Conservation (phyloP, 2,113 vertebrate genomes). For the Mus pahari region DNA sequence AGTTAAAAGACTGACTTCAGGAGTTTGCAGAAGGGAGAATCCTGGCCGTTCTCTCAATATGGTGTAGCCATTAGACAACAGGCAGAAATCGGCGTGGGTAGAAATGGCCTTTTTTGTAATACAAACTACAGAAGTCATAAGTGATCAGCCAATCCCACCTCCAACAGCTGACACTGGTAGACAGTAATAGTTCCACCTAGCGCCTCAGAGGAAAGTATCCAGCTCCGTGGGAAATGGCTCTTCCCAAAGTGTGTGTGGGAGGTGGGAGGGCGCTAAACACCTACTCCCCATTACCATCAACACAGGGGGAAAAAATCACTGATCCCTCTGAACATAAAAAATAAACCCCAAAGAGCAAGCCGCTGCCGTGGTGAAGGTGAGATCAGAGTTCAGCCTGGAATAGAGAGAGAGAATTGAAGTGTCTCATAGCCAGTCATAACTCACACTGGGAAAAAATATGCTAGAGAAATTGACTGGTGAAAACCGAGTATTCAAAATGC, state of each 20-base stretch:
- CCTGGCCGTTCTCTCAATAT: not conserved
- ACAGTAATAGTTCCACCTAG: not conserved
- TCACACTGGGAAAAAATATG: not conserved
- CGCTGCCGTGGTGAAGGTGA: not conserved
- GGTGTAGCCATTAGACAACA: not conserved
- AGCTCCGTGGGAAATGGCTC: not conserved
- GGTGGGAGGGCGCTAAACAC: not conserved
- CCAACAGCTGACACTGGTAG: not conserved
- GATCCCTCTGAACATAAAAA: not conserved
- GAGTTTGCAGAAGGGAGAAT: constrained; percentile 38
- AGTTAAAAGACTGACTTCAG: not conserved
- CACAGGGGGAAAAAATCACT: not conserved
- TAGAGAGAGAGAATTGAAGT: not conserved
- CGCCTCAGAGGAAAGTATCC: not conserved
- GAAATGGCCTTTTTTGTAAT: not conserved
- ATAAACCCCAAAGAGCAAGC: not conserved
- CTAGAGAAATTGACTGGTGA: not conserved
- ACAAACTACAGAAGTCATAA: not conserved
- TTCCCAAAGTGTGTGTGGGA: not conserved
- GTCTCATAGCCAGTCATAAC: not conserved
- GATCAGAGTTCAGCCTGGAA: not conserved
- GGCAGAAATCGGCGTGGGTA: constrained; percentile 1
- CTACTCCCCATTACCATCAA: not conserved
- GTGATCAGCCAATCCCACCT: not conserved
- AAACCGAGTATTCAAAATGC: not conserved